Conservation (phyloP, 2,888 invertebrate species). For the Acholoe squamosa region DNA sequence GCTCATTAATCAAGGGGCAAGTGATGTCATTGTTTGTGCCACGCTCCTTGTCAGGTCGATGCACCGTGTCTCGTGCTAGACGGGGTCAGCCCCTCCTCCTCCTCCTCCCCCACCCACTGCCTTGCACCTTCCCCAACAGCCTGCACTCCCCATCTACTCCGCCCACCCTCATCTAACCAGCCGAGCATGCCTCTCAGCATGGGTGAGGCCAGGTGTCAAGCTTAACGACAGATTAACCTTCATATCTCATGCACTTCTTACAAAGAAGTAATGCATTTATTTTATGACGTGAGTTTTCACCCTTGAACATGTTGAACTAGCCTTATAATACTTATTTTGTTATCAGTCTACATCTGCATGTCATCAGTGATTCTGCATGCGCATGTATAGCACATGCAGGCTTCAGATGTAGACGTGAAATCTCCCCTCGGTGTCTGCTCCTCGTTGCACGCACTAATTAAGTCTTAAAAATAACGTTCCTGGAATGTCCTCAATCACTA, state of each 20-base stretch:
- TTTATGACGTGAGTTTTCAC: too few species aligned
- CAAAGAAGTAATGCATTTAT: too few species aligned
- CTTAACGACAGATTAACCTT: neutral
- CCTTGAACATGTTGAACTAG: too few species aligned
- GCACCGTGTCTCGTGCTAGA: slow-evolving; percentile 9
- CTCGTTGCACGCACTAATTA: neutral
- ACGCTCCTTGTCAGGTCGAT: slow-evolving; percentile 26
- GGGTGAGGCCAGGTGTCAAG: neutral
- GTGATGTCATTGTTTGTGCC: slow-evolving; percentile 53
- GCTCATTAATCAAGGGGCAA: slow-evolving; percentile 54
- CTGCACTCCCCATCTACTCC: too few species aligned
- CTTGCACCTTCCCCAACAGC: too few species aligned
- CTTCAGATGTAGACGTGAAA: too few species aligned
- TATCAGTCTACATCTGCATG: too few species aligned
- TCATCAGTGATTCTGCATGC: too few species aligned
- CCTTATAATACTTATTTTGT: too few species aligned
- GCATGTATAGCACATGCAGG: too few species aligned
- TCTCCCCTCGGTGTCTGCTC: neutral
- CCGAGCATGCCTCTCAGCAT: neutral
- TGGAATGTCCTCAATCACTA: slow-evolving; percentile 4
- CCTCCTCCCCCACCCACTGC: neutral
- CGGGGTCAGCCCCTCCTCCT: slow-evolving; percentile 2
- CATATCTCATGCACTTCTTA: too few species aligned
- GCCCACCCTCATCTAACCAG: neutral
- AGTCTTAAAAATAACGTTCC: slow-evolving; percentile 39